Evolutionary conservation across 2,113 vertebrate species (phyloP).

Genomic region (Cryptoleucopteryx plumbea): DNA sequence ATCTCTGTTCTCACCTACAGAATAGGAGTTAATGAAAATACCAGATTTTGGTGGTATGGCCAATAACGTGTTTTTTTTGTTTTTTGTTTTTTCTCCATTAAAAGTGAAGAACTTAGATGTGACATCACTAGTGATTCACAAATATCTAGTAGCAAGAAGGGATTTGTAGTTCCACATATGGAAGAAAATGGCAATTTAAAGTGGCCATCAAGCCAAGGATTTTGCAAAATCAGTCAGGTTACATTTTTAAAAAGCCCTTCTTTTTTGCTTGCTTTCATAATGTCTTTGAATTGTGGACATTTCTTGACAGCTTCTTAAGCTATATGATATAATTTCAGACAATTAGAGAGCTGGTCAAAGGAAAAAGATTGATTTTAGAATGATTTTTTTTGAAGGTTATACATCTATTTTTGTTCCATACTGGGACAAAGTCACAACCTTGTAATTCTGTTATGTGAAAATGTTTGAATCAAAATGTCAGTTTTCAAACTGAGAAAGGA

Average conservation of each 20-base stretch:
- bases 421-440: background rate
- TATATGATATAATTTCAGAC: background rate
- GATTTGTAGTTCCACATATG: background rate
- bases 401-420: background rate
- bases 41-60: background rate
- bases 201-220: background rate
- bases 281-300: background rate
- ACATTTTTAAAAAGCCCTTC: background rate
- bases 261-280: background rate
- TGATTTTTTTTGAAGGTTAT: constrained; percentile 5
- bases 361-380: background rate
- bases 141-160: background rate
- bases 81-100: background rate
- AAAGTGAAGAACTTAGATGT: background rate
- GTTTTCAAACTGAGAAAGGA: background rate
- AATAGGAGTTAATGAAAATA: background rate
- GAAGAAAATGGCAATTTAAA: background rate
- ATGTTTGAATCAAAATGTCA: constrained; percentile 12
- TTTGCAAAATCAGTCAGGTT: background rate
- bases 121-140: background rate
- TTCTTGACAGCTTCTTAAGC: background rate
- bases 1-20: background rate
- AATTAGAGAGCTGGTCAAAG: background rate
- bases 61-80: background rate
- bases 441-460: constrained; percentile 2